Base-by-base conservation (phyloP, 2,797 vertebrate species). In the Limosa lapponica region DNA sequence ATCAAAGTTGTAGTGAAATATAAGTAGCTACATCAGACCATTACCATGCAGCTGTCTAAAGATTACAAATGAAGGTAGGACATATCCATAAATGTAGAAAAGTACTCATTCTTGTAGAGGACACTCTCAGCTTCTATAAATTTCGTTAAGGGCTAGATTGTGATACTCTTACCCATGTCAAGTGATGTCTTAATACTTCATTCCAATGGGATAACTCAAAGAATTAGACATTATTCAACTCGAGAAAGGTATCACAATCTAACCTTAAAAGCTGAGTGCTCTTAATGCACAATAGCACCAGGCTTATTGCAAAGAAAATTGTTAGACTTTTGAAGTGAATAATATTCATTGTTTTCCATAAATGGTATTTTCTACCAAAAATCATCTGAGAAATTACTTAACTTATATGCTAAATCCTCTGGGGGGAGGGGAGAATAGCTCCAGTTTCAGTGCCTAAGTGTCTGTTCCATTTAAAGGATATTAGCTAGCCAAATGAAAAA, bases 401-500 rank as follows among this genome's bases (percentile, higher is more conserved):
- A 93, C 28, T 92, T 95, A 34, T 13, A 64, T n/a, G 61, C 49
- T 82, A 87, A 90, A 65, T 82, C 57, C 57, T 92, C 67, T 10
- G 24, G 83, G 18, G 34, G 36, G 19, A 20, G 9, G 17, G 44
- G 22, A 65, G 54, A 67, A 74, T n/a, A 92, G 74, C 90, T 96
- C 71, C 19, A 16, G 88, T 96, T 96, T 91, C 93, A 90, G 52
- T 91, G 88, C 51, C 82, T 91, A 91, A 97, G 96, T 96, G 82
- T 96, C 94, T 89, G 81, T 95, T 95, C 95, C 92, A 88, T 95
- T 96, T 96, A 96, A 97, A 97, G 97, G 94, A 93, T 96, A 97
- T 97, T 97, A 97, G 96, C 96, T 96, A 97, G 90, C 96, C 95
- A 90, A 95, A 95, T 96, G 89, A 96, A 94, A 95, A 95, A 89